These are phyloP conservation scores for Oophaga pumilio DNA, from an alignment of 2,113 vertebrate species.

Conservation along the genomic window DNA sequence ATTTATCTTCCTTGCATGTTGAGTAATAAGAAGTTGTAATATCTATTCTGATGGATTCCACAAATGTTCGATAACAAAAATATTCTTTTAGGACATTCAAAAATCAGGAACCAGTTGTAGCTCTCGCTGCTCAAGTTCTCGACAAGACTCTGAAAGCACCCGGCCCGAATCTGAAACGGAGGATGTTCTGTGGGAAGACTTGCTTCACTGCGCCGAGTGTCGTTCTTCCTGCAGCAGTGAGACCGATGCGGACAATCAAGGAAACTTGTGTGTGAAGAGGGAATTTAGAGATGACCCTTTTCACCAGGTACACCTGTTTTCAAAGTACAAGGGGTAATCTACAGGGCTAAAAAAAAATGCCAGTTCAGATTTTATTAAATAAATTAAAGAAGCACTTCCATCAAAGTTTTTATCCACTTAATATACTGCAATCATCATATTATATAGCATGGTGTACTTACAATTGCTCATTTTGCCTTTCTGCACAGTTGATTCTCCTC, in stretches of 20 bases:
- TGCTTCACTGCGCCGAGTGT: slow-evolving; percentile 94
- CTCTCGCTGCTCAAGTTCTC: slow-evolving; percentile 92
- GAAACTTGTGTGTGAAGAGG: slow-evolving; percentile 84
- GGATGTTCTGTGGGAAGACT: slow-evolving; percentile 96
- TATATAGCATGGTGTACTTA: too few species aligned
- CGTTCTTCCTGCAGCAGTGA: slow-evolving; percentile 92
- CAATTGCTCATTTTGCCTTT: too few species aligned
- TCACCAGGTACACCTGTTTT: slow-evolving; percentile 80
- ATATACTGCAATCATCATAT: too few species aligned
- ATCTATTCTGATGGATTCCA: not conserved
- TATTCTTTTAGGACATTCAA: slow-evolving; percentile 80
- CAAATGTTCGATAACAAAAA: slow-evolving; percentile 3
- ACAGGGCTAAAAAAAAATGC: too few species aligned
- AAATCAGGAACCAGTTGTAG: slow-evolving; percentile 95
- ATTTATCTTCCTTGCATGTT: not conserved
- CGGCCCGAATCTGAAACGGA: slow-evolving; percentile 95
- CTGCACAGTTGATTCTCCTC: too few species aligned
- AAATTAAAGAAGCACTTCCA: too few species aligned
- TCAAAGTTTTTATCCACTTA: too few species aligned
- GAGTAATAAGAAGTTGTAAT: not conserved
- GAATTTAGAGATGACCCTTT: slow-evolving; percentile 97
- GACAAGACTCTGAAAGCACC: slow-evolving; percentile 92
- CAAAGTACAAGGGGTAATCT: too few species aligned
- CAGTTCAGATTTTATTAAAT: too few species aligned
- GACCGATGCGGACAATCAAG: slow-evolving; percentile 87